Conservation (phyloP, 2,888 invertebrate genomes). For the Cyaniris semiargus region DNA sequence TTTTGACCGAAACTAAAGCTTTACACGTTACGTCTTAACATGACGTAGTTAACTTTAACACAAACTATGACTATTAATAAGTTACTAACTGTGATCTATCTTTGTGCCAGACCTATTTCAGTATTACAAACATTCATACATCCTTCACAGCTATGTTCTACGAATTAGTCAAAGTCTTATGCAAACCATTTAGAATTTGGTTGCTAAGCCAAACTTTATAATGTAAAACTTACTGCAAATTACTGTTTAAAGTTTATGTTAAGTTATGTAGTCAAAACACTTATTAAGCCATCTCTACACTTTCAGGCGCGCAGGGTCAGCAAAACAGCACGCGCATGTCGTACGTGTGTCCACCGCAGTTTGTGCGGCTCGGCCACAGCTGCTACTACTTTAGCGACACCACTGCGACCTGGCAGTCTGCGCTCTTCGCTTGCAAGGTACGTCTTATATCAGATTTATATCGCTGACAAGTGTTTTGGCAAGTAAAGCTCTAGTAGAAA, state of each 20-base stretch:
- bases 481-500: no score
- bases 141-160: neutral
- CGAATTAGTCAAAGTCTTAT: neutral
- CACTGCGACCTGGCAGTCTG: constrained; percentile 85
- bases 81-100: neutral
- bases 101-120: neutral
- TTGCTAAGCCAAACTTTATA: neutral
- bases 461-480: no score
- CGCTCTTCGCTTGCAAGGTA: constrained; percentile 85
- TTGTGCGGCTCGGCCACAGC: constrained; percentile 85
- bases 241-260: neutral
- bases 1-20: neutral
- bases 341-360: constrained; percentile 85
- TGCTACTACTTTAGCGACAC: constrained; percentile 87
- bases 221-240: neutral
- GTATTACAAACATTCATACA: neutral
- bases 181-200: neutral
- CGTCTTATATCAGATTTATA: constrained; percentile 25
- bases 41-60: neutral
- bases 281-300: neutral
- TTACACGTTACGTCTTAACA: neutral
- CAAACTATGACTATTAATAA: neutral
- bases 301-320: constrained; percentile 55
- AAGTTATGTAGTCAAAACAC: neutral
- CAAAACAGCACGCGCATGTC: constrained; percentile 69